These are phyloP conservation scores for Galemys pyrenaicus DNA, from an alignment of 2,113 vertebrate genomes.

Conservation along the genomic window DNA sequence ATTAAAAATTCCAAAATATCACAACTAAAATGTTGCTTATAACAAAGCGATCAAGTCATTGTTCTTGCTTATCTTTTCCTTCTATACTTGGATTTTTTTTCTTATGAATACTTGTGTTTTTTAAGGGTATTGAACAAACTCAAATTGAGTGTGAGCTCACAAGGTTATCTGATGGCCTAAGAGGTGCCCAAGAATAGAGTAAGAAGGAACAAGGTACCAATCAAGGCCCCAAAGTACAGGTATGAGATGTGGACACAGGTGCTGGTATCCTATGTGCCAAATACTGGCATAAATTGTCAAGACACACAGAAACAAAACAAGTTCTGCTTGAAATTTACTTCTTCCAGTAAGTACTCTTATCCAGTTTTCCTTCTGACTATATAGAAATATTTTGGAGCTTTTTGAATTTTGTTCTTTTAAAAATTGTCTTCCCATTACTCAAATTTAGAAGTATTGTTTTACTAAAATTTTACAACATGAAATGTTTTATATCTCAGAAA, in stretches of 20 bases:
- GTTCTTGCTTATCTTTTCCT: not conserved
- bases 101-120: not conserved
- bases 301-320: not conserved
- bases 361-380: conserved; percentile 18
- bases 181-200: not conserved
- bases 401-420: not conserved
- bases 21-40: not conserved
- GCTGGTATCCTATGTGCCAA: not conserved
- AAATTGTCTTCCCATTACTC: not conserved
- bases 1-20: conserved; percentile 13
- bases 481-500: conserved; percentile 13
- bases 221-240: not conserved
- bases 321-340: conserved; percentile 7
- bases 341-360: not conserved
- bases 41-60: not conserved
- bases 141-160: not conserved
- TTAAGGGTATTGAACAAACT: not conserved
- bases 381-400: not conserved
- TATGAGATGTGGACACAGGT: not conserved
- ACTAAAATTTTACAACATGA: conserved; percentile 13
- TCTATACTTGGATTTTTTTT: not conserved
- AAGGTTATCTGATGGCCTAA: not conserved
- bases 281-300: not conserved
- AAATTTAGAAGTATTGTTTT: conserved; percentile 30
- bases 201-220: not conserved